phyloP scores from a whole-genome alignment of 1,140 invertebrate genomes.

The Nymphalis io region DNA sequence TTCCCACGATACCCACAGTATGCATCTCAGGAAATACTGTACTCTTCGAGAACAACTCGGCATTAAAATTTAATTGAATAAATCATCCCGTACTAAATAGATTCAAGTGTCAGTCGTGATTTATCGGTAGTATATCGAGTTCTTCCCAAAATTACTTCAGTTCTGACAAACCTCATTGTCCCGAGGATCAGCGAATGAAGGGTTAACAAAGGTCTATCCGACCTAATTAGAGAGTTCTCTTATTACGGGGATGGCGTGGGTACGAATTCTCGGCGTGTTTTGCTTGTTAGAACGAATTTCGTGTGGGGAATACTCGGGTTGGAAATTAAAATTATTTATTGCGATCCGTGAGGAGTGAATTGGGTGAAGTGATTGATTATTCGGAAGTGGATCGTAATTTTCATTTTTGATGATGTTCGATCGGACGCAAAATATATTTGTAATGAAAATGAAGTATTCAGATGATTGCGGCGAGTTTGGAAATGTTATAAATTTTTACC shows the following conservation, averaged over 20 bases:
- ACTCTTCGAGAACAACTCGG: background rate
- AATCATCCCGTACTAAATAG: slow-evolving; percentile 23
- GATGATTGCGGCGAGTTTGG: background rate
- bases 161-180: slow-evolving; percentile 26
- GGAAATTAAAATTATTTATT: slow-evolving; percentile 9
- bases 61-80: slow-evolving; percentile 21
- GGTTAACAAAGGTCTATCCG: slow-evolving; percentile 32
- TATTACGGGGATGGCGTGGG: slow-evolving; percentile 9
- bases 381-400: background rate
- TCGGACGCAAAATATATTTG: background rate
- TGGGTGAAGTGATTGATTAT: slow-evolving; percentile 8
- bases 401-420: background rate
- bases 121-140: slow-evolving; percentile 27
- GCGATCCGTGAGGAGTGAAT: background rate
- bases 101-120: slow-evolving; percentile 30
- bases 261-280: slow-evolving; percentile 17
- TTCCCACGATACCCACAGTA: too few species aligned
- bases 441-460: background rate
- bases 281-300: slow-evolving; percentile 16
- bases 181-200: slow-evolving; percentile 22
- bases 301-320: background rate
- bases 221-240: slow-evolving; percentile 31
- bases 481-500: too few species aligned
- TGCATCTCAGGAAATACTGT: too few species aligned
- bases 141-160: slow-evolving; percentile 24